Evolutionary conservation across 37 sponge, comb jelly and placozoan species (phyloP), one percentile per base, ranked within the genome.

Genomic region (Lycopodina hypogea): DNA sequence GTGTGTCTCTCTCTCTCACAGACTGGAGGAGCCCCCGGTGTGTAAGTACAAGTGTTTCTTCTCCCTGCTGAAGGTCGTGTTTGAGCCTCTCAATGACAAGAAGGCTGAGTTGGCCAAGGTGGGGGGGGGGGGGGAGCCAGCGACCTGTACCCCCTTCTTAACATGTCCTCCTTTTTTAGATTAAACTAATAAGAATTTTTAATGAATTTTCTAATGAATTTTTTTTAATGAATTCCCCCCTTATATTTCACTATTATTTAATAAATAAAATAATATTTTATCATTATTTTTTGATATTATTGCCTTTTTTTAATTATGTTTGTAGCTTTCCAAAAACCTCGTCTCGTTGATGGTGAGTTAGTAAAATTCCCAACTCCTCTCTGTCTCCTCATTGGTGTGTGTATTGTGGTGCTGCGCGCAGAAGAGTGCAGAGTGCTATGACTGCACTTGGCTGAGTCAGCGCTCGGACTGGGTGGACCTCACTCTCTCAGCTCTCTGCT

Each of bases 31-130:
- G 9, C 75, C 80, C n/a, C 78, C 85, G 3, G 11, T 28, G 39
- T 76, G 74, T 36, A 76, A 79, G 74, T 90, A 63, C 61, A 60
- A 55, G 76, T 77, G 82, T 57, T 90, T 84, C 86, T 90, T 90
- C 52, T 79, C 86, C 39, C 65, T 85, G 18, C 35, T 90, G 8
- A 84, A 81, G 66, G 28, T 37, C 33, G 57, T 70, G 2, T 90
- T 90, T 68, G 70, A 79, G 24, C 67, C 81, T 18, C 75, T 81
- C n/a, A 50, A 58, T 1, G 90, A 84, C 33, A 41, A 52, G 51
- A 90, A 90, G 48, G 90, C 82, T 55, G 90, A 90, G 30, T 53
- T 90, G 15, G 74, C 77, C 30, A 90, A 90, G 78, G 90, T 85
- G 24, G 7, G 79, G 22, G 58, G 72, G 51, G 14, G 78, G 90